Conservation (phyloP, 1,140 invertebrate species). For the Trichogramma pretiosum region DNA sequence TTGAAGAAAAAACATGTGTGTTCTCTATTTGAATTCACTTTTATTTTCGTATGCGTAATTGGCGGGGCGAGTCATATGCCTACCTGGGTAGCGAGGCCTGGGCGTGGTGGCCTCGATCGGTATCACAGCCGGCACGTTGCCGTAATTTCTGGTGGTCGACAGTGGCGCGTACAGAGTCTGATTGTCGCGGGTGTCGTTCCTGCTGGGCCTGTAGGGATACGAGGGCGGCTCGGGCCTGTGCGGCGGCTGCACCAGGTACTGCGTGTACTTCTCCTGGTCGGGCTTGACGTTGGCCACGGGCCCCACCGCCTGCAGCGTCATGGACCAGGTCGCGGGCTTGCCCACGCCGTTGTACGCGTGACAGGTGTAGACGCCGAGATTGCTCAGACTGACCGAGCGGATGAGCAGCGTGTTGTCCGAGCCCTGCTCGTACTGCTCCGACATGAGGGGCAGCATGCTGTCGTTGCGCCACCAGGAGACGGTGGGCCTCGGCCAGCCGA, state of each 20-base stretch:
- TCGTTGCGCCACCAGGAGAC: conserved; percentile 83
- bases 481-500: conserved; percentile 69
- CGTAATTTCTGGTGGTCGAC: conserved; percentile 19
- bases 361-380: conserved; percentile 76
- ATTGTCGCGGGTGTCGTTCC: conserved; percentile 30
- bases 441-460: conserved; percentile 59
- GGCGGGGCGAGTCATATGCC: conserved; percentile 14
- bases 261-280: conserved; percentile 45
- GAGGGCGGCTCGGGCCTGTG: conserved; percentile 30
- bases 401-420: conserved; percentile 68
- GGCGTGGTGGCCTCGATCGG: conserved; percentile 24
- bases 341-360: conserved; percentile 78
- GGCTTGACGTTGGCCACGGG: conserved; percentile 48
- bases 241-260: conserved; percentile 49
- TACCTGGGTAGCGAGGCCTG: conserved; percentile 2
- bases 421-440: conserved; percentile 62
- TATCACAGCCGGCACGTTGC: conserved; percentile 26
- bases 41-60: no score
- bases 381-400: conserved; percentile 56
- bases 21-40: no score
- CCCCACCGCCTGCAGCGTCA: conserved; percentile 61
- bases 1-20: no score
- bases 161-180: conserved; percentile 28
- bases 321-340: conserved; percentile 63
- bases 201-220: conserved; percentile 42